These are phyloP conservation scores for Nineta flava DNA, from an alignment of 2,888 invertebrate species.

Conservation along the genomic window DNA sequence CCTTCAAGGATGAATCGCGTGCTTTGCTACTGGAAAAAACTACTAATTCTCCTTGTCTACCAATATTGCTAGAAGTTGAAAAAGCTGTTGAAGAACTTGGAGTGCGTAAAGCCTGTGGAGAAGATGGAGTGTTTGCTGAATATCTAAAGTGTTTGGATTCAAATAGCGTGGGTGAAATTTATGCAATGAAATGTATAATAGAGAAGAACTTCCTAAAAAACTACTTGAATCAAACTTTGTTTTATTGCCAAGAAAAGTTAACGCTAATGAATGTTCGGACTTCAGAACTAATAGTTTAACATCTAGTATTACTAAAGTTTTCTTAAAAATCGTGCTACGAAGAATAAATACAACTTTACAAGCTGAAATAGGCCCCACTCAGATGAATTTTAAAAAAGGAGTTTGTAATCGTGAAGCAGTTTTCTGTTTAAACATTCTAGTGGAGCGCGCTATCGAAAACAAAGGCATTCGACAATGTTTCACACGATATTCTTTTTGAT, in stretches of 20 bases:
- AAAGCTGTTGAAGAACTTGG: no score
- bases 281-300: not conserved
- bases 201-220: not conserved
- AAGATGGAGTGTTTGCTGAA: not conserved
- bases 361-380: not conserved
- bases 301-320: not conserved
- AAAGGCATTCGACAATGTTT: not conserved
- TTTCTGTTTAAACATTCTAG: not conserved
- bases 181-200: not conserved
- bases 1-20: no score
- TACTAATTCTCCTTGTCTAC: no score
- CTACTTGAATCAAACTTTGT: not conserved
- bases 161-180: not conserved
- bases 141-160: not conserved
- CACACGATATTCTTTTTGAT: not conserved
- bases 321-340: no score
- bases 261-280: not conserved
- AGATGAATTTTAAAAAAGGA: not conserved
- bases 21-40: no score
- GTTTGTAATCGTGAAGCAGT: not conserved
- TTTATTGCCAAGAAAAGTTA: not conserved
- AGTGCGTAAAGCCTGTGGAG: not conserved
- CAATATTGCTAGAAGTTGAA: no score
- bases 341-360: not conserved
- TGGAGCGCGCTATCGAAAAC: constrained; percentile 1